phyloP scores from a whole-genome alignment of 1,140 invertebrate genomes.

The Philopotamus ludificatus region DNA sequence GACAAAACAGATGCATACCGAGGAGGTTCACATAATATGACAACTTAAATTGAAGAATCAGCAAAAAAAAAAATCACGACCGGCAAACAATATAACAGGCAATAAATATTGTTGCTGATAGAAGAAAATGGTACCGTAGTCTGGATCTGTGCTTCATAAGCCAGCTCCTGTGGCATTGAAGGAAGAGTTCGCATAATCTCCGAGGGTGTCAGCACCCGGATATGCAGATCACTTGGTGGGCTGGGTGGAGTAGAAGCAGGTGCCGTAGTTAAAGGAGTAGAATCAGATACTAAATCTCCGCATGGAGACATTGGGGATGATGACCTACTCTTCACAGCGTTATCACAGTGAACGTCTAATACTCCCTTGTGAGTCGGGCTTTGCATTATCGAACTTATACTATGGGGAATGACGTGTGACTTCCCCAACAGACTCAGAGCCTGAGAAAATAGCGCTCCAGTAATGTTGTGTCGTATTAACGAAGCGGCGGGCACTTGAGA shows the following conservation, averaged over 20 bases:
- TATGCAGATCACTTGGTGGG: slow-evolving; percentile 66
- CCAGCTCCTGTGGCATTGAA: slow-evolving; percentile 66
- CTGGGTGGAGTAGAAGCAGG: slow-evolving; percentile 42
- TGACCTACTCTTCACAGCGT: slow-evolving; percentile 15
- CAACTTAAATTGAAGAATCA: slow-evolving; percentile 12
- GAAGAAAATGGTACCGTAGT: slow-evolving; percentile 61
- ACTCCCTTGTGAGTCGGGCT: background rate
- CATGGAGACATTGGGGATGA: slow-evolving; percentile 44
- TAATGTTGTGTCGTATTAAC: slow-evolving; percentile 24
- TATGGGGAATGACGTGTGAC: slow-evolving; percentile 32
- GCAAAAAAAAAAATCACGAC: slow-evolving; percentile 43
- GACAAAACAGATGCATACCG: slow-evolving; percentile 4
- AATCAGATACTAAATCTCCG: slow-evolving; percentile 17
- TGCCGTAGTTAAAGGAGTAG: slow-evolving; percentile 42
- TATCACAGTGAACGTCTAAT: background rate
- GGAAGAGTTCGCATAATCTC: slow-evolving; percentile 85
- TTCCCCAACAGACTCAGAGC: slow-evolving; percentile 33
- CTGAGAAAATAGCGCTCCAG: slow-evolving; percentile 23
- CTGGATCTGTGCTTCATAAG: slow-evolving; percentile 31
- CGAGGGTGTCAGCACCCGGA: slow-evolving; percentile 79
- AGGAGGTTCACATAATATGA: slow-evolving; percentile 18
- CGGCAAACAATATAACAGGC: slow-evolving; percentile 54
- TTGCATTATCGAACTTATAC: slow-evolving; percentile 33
- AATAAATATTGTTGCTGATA: slow-evolving; percentile 61
- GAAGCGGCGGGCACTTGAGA: slow-evolving; percentile 27